Base-by-base conservation (phyloP, 2,113 vertebrate species). In the Ptyas mucosa region DNA sequence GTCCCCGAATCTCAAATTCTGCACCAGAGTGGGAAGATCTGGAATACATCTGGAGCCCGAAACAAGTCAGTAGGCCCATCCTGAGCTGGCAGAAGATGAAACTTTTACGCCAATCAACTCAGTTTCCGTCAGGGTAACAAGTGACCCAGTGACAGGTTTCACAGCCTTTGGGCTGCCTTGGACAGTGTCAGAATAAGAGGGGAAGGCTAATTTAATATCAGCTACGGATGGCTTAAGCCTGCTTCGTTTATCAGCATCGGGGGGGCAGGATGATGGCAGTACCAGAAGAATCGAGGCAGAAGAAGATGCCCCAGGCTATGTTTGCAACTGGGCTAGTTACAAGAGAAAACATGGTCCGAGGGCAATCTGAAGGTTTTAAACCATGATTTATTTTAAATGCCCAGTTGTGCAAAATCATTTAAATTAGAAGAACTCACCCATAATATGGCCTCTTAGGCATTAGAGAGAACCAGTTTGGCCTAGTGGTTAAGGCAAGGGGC, bases 401-500 rank as follows among this genome's bases (percentile, higher is more conserved):
- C 61, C 61, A n/a, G 61, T 69, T 69, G 61, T 69, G 61, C 61
- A 69, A 69, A 64, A n/a, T 26, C 10, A n/a, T 29, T n/a, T 69
- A 14, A n/a, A 64, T 64, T 64, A 64, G 29, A 64, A n/a, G 61
- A 64, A 14, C 26, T 64, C 26, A 64, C 61, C 26, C 61, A n/a
- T 64, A 29, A 64, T n/a, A 64, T 64, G 61, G 61, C 26, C 29
- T 69, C 29, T n/a, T 69, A 15, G 5, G 64, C 29, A 15, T 15
- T 5, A 69, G 12, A 61, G 24, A 26, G 58, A 26, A 61, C 24
- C 58, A 61, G 24, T 61, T 11, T 61, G 9, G 23, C 26, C 24
- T 61, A 3, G 23, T 1, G 1, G 8, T 9, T 2, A 58, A 58
- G 23, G 8, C 57, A 58, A 7, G 2, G 0, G 8, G 8, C 24